Conservation (phyloP, 2,888 invertebrate genomes). For the Laspeyria flexula region DNA sequence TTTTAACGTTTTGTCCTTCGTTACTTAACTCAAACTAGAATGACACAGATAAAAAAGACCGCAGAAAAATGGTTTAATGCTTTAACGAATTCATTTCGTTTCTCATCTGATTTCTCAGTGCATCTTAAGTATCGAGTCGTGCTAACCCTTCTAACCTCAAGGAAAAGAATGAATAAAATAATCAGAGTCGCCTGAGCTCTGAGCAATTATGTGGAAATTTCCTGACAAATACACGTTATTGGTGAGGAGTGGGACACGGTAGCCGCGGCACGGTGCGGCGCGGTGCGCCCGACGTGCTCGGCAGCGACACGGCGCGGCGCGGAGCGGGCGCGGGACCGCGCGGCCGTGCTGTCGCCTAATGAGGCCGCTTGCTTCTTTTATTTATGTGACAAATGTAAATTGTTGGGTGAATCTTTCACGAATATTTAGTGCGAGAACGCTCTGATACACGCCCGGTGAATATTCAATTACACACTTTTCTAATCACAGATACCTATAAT, state of each 20-base stretch:
- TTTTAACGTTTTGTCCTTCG: constrained; percentile 56
- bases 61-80: constrained; percentile 53
- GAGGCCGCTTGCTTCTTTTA: constrained; percentile 78
- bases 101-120: constrained; percentile 44
- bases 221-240: constrained; percentile 71
- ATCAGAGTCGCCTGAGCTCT: constrained; percentile 53
- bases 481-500: constrained; percentile 56
- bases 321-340: constrained; percentile 29
- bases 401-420: constrained; percentile 71
- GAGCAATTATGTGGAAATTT: constrained; percentile 70
- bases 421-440: constrained; percentile 69
- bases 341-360: constrained; percentile 67
- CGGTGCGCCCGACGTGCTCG: constrained; percentile 35
- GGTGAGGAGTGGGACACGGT: constrained; percentile 60
- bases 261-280: constrained; percentile 41
- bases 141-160: constrained; percentile 63
- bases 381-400: constrained; percentile 82
- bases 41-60: constrained; percentile 51
- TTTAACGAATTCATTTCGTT: constrained; percentile 41
- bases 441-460: constrained; percentile 62
- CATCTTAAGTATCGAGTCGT: constrained; percentile 57
- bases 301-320: constrained; percentile 30
- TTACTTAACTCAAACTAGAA: constrained; percentile 48
- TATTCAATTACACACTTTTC: constrained; percentile 68
- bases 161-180: constrained; percentile 64